Conservation (phyloP, 1,140 invertebrate genomes). For the Caerostris darwini region DNA sequence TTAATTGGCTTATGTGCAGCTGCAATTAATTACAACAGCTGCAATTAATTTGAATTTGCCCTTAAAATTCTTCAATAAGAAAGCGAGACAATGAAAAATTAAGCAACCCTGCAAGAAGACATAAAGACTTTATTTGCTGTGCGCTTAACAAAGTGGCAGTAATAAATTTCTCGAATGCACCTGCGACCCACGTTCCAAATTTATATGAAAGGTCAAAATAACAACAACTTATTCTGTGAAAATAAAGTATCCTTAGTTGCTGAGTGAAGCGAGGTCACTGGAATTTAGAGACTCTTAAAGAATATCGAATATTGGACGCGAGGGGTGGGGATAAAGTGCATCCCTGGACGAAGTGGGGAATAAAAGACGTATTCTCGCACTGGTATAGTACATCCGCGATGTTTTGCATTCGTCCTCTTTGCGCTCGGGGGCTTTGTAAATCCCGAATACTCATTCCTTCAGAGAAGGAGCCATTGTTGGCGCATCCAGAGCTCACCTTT, state of each 20-base stretch:
- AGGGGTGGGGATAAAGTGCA: background rate
- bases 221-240: background rate
- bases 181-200: background rate
- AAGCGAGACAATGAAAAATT: background rate
- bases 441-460: slow-evolving; percentile 34
- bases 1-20: no score
- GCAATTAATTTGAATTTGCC: background rate
- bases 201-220: background rate
- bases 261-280: background rate
- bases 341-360: slow-evolving; percentile 17
- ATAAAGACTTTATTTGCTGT: background rate
- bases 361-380: slow-evolving; percentile 11
- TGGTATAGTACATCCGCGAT: background rate
- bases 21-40: no score
- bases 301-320: background rate
- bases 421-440: slow-evolving; percentile 50
- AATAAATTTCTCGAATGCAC: background rate
- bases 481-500: slow-evolving; percentile 14
- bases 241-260: background rate
- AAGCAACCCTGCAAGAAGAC: background rate
- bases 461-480: background rate
- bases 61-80: background rate
- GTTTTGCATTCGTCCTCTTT: slow-evolving; percentile 17
- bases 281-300: background rate
- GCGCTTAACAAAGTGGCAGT: background rate